Conservation (phyloP, 1,140 invertebrate species). For the Aphelenchoides fujianensis region DNA sequence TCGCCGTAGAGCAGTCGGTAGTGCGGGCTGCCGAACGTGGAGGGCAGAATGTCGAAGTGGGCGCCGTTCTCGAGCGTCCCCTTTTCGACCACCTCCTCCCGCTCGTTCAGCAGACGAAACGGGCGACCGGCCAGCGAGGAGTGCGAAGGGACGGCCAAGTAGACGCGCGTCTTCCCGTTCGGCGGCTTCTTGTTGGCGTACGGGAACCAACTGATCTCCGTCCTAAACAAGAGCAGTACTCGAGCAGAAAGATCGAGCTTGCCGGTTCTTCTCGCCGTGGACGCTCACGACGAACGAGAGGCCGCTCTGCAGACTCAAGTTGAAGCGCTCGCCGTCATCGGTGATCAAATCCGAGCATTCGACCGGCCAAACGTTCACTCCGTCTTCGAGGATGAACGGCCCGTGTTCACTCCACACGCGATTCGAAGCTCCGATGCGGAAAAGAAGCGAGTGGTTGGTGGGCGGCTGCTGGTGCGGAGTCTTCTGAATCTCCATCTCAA, state of each 20-base stretch:
- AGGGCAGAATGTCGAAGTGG: conserved; percentile 49
- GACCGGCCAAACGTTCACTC: conserved; percentile 38
- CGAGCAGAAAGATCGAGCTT: conserved; percentile 9
- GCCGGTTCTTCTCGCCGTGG: conserved; percentile 22
- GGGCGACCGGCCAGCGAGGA: conserved; percentile 31
- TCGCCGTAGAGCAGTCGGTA: conserved; percentile 54
- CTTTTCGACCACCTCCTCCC: conserved; percentile 25
- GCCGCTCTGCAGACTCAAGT: conserved; percentile 21
- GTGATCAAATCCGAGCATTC: conserved; percentile 29
- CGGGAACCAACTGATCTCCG: conserved; percentile 31
- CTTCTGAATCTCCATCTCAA: conserved; percentile 35
- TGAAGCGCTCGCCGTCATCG: conserved; percentile 17
- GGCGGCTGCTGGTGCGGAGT: conserved; percentile 39
- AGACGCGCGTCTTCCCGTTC: conserved; percentile 54
- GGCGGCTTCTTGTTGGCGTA: conserved; percentile 52
- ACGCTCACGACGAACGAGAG: conserved; percentile 36
- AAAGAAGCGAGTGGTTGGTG: conserved; percentile 36
- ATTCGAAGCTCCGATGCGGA: conserved; percentile 36
- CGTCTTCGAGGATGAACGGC: conserved; percentile 13
- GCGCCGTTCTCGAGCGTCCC: conserved; percentile 32
- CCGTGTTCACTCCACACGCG: conserved; percentile 18
- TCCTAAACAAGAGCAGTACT: background rate
- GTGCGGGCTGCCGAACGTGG: conserved; percentile 41
- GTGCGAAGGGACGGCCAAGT: conserved; percentile 43
- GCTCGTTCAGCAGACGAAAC: conserved; percentile 37